Percentiles rank a stretch among this genome's conserved stretches.
phyloP scores from a whole-genome alignment of 2,797 vertebrate species.

The Gastrophryne carolinensis region DNA sequence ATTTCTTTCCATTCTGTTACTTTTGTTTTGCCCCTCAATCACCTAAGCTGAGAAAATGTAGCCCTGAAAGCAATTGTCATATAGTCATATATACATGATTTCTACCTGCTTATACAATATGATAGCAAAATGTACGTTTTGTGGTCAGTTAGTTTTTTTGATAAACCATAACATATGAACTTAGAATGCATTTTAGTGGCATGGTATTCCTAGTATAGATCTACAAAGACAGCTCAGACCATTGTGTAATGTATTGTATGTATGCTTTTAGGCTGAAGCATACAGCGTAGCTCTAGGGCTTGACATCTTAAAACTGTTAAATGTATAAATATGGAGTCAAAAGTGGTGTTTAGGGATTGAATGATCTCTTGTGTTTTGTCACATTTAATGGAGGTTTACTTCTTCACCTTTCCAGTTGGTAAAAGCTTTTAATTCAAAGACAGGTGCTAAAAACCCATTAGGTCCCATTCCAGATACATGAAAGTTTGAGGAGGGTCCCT shows the following conservation, averaged over 20 bases:
- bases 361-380: conserved; percentile 26
- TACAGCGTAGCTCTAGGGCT: conserved; percentile 20
- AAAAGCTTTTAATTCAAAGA: conserved; percentile 49
- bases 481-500: conserved; percentile 34
- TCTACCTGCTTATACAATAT: too few species aligned
- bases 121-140: not conserved
- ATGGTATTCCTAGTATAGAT: not conserved
- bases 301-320: conserved; percentile 42
- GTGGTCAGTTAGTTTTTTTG: not conserved
- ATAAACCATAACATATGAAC: not conserved
- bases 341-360: conserved; percentile 42
- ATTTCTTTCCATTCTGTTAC: too few species aligned
- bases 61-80: too few species aligned
- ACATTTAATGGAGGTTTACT: conserved; percentile 41
- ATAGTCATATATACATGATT: too few species aligned
- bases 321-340: conserved; percentile 32
- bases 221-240: not conserved
- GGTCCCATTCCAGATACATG: conserved; percentile 50
- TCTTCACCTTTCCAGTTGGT: conserved; percentile 44
- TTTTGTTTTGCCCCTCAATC: too few species aligned
- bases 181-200: not conserved
- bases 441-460: conserved; percentile 53
- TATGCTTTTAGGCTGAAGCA: conserved; percentile 14
- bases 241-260: conserved; percentile 10
- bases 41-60: too few species aligned